Percentiles rank a stretch among this genome's conserved stretches.
Evolutionary conservation across 2,888 invertebrate species (phyloP).

Genomic region (Eupeodes latifasciatus): DNA sequence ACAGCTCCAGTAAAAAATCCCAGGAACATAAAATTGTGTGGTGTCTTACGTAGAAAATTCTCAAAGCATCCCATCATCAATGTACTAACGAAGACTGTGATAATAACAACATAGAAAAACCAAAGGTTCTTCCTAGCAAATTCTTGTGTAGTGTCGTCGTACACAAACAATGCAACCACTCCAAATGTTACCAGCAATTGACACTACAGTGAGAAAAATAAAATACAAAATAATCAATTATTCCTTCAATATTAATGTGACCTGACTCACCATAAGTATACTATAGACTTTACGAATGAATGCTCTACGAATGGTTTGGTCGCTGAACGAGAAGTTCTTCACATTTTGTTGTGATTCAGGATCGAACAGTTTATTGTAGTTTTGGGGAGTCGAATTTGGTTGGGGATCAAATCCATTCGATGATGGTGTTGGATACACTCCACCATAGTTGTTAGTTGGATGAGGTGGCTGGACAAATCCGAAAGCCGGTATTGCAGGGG

Average conservation of each 20-base stretch:
- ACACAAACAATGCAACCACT: slow-evolving; percentile 28
- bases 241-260: slow-evolving; percentile 85
- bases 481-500: slow-evolving; percentile 20
- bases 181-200: slow-evolving; percentile 44
- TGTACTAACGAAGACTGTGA: slow-evolving; percentile 88
- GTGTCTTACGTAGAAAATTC: slow-evolving; percentile 90
- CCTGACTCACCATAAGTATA: slow-evolving; percentile 78
- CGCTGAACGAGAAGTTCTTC: slow-evolving; percentile 76
- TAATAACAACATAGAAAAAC: slow-evolving; percentile 86
- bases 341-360: slow-evolving; percentile 19
- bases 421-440: slow-evolving; percentile 17
- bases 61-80: slow-evolving; percentile 93
- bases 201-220: background rate
- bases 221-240: background rate
- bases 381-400: background rate
- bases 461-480: background rate
- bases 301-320: slow-evolving; percentile 74
- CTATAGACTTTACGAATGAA: slow-evolving; percentile 78
- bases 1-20: slow-evolving; percentile 91
- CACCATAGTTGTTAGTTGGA: slow-evolving; percentile 19
- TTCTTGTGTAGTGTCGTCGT: background rate
- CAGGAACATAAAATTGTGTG: slow-evolving; percentile 93
- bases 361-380: slow-evolving; percentile 32
- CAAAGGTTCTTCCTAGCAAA: background rate
- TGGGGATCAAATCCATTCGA: slow-evolving; percentile 25